Evolutionary conservation across 2,888 invertebrate genomes (phyloP).

Genomic region (Phrixothrix hirtus): DNA sequence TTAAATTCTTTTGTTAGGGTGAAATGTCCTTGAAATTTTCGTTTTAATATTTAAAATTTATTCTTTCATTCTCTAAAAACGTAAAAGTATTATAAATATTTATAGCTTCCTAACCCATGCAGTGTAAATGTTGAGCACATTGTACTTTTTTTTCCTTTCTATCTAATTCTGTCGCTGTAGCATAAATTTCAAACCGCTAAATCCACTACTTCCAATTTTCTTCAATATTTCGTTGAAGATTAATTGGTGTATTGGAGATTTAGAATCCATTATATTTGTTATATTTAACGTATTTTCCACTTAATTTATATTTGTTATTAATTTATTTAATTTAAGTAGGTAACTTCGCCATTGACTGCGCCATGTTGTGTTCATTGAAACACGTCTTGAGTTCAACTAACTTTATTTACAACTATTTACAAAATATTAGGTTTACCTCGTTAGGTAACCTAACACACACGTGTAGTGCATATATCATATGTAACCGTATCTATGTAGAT

Average conservation of each 20-base stretch:
- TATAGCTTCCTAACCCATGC: constrained; percentile 35
- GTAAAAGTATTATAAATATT: constrained; percentile 30
- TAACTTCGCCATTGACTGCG: too few relatives aligned
- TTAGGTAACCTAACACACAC: too few relatives aligned
- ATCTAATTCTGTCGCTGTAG: constrained; percentile 34
- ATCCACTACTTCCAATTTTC: constrained; percentile 39
- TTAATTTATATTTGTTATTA: too few relatives aligned
- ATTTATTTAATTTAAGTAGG: too few relatives aligned
- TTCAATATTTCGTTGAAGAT: constrained; percentile 10
- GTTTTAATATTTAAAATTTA: background rate
- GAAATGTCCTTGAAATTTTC: constrained; percentile 1
- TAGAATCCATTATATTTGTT: background rate
- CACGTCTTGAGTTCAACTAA: too few relatives aligned
- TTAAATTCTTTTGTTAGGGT: constrained; percentile 1
- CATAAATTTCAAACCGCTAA: too few relatives aligned
- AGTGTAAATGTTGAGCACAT: constrained; percentile 30
- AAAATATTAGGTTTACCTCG: too few relatives aligned
- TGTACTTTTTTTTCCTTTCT: constrained; percentile 22
- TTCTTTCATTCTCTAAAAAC: background rate
- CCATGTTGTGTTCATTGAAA: too few relatives aligned
- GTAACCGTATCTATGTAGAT: too few relatives aligned
- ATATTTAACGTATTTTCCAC: too few relatives aligned
- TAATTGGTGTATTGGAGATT: background rate
- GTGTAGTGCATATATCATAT: too few relatives aligned
- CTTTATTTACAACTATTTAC: too few relatives aligned